Evolutionary conservation across 2,113 vertebrate genomes (phyloP).

Genomic region (Elephas maximus): DNA sequence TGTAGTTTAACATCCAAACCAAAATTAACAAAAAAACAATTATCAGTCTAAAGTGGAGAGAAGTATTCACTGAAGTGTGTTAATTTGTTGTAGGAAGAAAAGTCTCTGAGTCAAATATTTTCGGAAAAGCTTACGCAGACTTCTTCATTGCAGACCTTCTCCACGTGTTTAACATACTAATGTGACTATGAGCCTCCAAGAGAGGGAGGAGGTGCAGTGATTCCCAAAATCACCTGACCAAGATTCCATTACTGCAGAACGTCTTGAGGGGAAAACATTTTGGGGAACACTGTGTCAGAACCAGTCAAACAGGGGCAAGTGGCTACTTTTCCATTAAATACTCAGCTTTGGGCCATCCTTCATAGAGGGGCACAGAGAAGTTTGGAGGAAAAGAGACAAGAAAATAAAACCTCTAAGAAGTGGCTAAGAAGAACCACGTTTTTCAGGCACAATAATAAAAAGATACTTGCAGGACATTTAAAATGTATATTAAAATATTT

Average conservation of each 20-base stretch:
- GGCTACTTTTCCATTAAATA: not conserved
- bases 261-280: not conserved
- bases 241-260: not conserved
- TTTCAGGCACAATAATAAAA: not conserved
- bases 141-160: not conserved
- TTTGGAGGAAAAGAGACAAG: not conserved
- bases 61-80: not conserved
- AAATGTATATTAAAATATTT: not conserved
- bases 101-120: not conserved
- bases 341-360: not conserved
- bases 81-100: not conserved
- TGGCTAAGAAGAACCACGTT: not conserved
- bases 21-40: not conserved
- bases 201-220: fast-evolving
- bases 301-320: fast-evolving
- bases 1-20: not conserved
- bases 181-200: fast-evolving
- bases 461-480: too few species aligned
- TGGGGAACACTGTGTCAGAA: too few species aligned
- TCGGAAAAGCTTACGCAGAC: not conserved
- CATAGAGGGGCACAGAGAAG: not conserved
- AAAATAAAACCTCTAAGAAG: not conserved
- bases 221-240: not conserved
- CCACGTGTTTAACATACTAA: not conserved
- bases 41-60: not conserved